Conservation (phyloP, 1,140 invertebrate genomes). For the Drosophila sucinea region DNA sequence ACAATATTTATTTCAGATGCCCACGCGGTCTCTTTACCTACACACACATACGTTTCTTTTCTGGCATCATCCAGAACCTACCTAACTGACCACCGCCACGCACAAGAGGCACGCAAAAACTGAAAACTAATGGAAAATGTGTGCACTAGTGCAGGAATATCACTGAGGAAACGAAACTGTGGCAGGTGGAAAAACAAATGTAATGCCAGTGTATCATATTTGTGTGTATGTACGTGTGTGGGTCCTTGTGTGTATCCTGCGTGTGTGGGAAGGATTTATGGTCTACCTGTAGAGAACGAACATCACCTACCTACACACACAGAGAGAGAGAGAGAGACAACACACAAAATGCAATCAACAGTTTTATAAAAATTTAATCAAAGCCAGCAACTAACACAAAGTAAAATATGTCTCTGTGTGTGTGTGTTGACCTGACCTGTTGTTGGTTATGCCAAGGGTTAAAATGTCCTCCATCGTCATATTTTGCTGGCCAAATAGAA, state of each 20-base stretch:
- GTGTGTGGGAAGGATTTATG: slow-evolving; percentile 43
- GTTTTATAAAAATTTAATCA: slow-evolving; percentile 59
- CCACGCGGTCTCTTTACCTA: slow-evolving; percentile 9
- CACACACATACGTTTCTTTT: background rate
- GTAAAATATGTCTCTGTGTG: slow-evolving; percentile 25
- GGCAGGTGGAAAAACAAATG: slow-evolving; percentile 43
- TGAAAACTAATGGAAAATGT: slow-evolving; percentile 40
- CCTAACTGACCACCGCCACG: slow-evolving; percentile 2
- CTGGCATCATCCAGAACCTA: background rate
- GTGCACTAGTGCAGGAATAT: slow-evolving; percentile 35
- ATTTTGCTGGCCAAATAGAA: slow-evolving; percentile 7
- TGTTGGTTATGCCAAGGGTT: slow-evolving; percentile 34
- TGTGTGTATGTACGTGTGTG: slow-evolving; percentile 6
- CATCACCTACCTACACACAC: background rate
- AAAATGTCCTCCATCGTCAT: slow-evolving; percentile 5
- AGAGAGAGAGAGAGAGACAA: slow-evolving; percentile 1
- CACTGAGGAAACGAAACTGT: background rate
- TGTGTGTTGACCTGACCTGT: slow-evolving; percentile 35
- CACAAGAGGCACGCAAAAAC: slow-evolving; percentile 27
- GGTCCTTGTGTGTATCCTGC: background rate
- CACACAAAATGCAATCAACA: slow-evolving; percentile 50
- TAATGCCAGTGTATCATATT: slow-evolving; percentile 24
- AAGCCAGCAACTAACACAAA: slow-evolving; percentile 23
- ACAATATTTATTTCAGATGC: slow-evolving; percentile 27
- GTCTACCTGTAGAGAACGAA: slow-evolving; percentile 11